Evolutionary conservation across 2,113 vertebrate species (phyloP), one percentile per base, ranked within the genome.

Genomic region (Beaufortia kweichowensis): DNA sequence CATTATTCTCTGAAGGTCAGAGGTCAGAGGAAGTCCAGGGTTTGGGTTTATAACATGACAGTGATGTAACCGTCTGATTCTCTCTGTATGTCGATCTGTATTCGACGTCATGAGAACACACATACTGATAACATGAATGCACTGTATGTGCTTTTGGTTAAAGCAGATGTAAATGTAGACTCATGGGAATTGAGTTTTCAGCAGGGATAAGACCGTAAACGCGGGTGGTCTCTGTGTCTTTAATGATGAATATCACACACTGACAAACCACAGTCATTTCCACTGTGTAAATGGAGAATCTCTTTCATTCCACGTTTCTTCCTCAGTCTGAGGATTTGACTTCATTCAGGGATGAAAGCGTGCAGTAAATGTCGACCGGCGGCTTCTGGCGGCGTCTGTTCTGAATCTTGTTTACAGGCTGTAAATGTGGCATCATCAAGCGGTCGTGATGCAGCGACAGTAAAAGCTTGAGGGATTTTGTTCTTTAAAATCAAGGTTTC

Each of bases 201-300:
- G 24, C 41, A n/a, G 43, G 26, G 15, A 39, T 39, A 10, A 39
- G 35, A 50, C 46, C 15, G 19, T 15, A 62, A 57, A 59, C 19
- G 70, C 33, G 76, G 48, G 80, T 82, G 80, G 70, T 53, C 61
- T 64, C 48, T 50, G 64, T 2, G 43, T 56, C 19, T 21, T 68
- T n/a, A 68, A 57, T 43, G 35, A 70, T 3, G 57, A 33, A 79
- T 71, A 74, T 62, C 80, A 62, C 80, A 62, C 59, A 19, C 71
- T 39, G 55, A 62, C 61, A 76, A 43, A 71, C 77, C 43, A 66
- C 77, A 76, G 43, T 62, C 60, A 57, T 75, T 60, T 64, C 43
- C 65, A 75, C 29, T 2, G 23, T 57, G 35, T 26, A 57, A 57
- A 7, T 21, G 12, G 21, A 78, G 63, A 62, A 53, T 9, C 11